Conservation (phyloP, 1,140 invertebrate genomes). For the Pachyrhynchus sulphureomaculatus region DNA sequence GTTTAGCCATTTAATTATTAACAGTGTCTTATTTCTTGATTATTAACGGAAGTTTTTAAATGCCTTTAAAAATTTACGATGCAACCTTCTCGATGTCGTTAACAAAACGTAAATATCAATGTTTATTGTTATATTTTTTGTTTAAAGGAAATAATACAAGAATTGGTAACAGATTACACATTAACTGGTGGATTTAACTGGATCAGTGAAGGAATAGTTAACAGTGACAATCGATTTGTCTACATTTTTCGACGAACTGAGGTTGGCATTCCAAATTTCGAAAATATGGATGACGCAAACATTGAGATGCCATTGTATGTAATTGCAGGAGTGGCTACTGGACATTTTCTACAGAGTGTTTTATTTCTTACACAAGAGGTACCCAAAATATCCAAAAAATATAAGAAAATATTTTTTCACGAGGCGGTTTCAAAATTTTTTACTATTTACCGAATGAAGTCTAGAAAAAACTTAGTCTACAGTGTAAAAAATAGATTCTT, state of each 20-base stretch:
- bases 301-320: constrained; percentile 65
- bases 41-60: no score
- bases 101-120: no score
- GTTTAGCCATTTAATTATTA: no score
- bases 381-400: no score
- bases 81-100: no score
- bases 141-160: constrained; percentile 65
- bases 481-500: no score
- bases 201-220: constrained; percentile 53
- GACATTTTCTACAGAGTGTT: constrained; percentile 59
- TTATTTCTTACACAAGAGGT: constrained; percentile 51
- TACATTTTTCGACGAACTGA: constrained; percentile 67
- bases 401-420: no score
- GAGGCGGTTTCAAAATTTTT: not conserved
- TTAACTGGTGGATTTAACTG: constrained; percentile 66
- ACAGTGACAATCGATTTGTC: constrained; percentile 59
- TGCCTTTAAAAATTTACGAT: no score
- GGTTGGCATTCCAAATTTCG: constrained; percentile 59
- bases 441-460: not conserved
- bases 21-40: no score
- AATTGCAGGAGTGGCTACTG: constrained; percentile 60
- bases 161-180: constrained; percentile 63
- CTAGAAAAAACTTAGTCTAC: no score
- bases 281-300: constrained; percentile 54
- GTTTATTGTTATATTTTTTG: no score